A percentile compares a stretch with the other conserved stretches of the same genome.
Evolutionary conservation across 2,797 vertebrate species (phyloP).

Genomic region (Acridotheres tristis): DNA sequence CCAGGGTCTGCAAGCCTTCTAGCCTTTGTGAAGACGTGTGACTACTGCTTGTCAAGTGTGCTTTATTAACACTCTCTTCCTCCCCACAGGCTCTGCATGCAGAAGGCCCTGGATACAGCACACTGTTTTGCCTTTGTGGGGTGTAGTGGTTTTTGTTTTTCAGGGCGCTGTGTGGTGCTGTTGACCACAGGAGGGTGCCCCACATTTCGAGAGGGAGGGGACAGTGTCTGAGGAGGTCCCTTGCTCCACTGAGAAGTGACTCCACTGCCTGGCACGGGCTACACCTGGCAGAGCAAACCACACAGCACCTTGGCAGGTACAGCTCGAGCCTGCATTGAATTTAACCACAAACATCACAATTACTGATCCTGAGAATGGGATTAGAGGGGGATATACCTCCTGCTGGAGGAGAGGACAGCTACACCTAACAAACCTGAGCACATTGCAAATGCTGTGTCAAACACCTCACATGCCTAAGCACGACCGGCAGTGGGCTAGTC

Average conservation of each 20-base stretch:
- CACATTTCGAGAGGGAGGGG: background rate
- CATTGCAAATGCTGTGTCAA: background rate
- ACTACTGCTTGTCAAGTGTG: background rate
- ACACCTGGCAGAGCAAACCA: background rate
- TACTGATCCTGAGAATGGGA: background rate
- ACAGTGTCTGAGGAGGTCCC: background rate
- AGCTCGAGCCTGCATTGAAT: background rate
- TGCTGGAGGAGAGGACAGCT: background rate
- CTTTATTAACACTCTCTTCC: background rate
- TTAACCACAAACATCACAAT: background rate
- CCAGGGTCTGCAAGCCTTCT: background rate
- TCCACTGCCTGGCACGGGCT: background rate
- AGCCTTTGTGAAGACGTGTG: slow-evolving; percentile 13
- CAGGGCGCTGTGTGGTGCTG: background rate
- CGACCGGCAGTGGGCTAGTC: fast-evolving
- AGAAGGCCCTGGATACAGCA: background rate
- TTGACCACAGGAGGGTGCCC: background rate
- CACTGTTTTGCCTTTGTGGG: background rate
- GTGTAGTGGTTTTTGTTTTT: background rate
- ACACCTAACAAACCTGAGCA: background rate
- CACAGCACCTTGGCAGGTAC: background rate
- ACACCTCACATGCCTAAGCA: background rate
- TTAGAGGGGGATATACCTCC: background rate
- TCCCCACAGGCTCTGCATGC: background rate
- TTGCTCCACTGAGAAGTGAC: background rate